Evolutionary conservation across 2,888 invertebrate genomes (phyloP), one percentile per base, ranked within the genome.

Genomic region (Lucinisca nassula): DNA sequence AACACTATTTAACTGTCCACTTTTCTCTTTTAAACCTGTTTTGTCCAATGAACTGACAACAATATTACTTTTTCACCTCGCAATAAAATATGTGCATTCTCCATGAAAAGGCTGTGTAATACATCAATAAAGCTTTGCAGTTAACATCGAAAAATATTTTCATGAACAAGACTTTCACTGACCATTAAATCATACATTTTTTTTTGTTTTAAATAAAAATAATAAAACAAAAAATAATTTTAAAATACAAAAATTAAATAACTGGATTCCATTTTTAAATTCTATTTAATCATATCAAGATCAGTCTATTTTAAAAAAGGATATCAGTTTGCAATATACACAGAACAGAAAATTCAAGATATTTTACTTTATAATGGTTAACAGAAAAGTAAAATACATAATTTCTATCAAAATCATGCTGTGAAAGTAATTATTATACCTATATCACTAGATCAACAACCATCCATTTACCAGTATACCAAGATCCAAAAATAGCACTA

Each of bases 1-100:
- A 58, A 38, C 55, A 37, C 55, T 10, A 77, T 77, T 77, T 77
- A 77, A 77, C 77, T 77, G 77, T 77, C 77, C 77, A 77, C 24
- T 77, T 74, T 38, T 24, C 49, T 38, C 67, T 35, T 67, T 67
- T 35, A 35, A 67, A 32, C 67, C 67, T 35, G 21, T 67, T 67
- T 67, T 67, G 67, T 35, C 67, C 38, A 45, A 78, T 45, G 40
- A 40, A 24, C 40, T 30, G 40, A 24, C 35, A 79, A 37, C 30
- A 70, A 49, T 67, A 35, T 67, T 80, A 70, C 32, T 38, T 61
- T 82, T 45, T 32, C 24, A 70, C 58, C 21, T 35, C 35, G 21
- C 58, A 45, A 55, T 75, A 45, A 75, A 75, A 40, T 82, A 30
- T 45, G 38, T 55, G 30, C 35, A 77, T 77, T 32, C 40, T 74